Evolutionary conservation across 2,888 invertebrate species (phyloP), one percentile per base, ranked within the genome.

Genomic region (Phorcus lineatus): DNA sequence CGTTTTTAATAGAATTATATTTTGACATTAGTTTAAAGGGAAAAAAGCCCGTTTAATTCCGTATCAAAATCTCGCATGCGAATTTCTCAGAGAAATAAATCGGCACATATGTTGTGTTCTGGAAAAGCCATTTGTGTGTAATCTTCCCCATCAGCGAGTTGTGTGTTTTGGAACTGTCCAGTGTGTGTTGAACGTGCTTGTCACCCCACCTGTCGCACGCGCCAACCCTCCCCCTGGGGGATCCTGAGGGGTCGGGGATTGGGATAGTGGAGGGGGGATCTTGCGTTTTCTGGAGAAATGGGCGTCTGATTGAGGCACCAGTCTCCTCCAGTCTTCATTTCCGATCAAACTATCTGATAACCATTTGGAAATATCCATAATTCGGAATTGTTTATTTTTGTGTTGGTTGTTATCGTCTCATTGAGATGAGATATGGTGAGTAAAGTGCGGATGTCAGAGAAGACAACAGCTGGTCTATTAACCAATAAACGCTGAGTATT

Each of bases 141-240:
- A 17, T 40, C 31, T 36, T 31, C 19, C n/a, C 16, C 13, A 70
- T 70, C 36, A 70, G 19, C 70, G 70, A 13, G 36, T 19, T 70
- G 40, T 70, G 17, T 70, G 70, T 40, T 70, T 40, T 70, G 19
- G 47, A 70, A 70, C 19, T 70, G 70, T 70, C 70, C 47, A 47
- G 36, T 70, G 70, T 70, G 40, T 70, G 40, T 70, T 40, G 70
- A 70, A 70, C 70, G 70, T 70, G 70, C 40, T 24, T 36, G 70
- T 70, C 70, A 70, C 40, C 36, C 36, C 70, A 70, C 70, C 70
- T 70, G 70, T 70, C 70, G 70, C 70, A 70, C 70, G 40, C 40
- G 70, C 40, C 11, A 11, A 40, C 36, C 36, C 40, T 40, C 70
- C 70, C 70, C n/a, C 19, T 22, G 16, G 28, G 40, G 19, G 9